Evolutionary conservation across 2,113 vertebrate species (phyloP).

Genomic region (Ctenodactylus gundi): DNA sequence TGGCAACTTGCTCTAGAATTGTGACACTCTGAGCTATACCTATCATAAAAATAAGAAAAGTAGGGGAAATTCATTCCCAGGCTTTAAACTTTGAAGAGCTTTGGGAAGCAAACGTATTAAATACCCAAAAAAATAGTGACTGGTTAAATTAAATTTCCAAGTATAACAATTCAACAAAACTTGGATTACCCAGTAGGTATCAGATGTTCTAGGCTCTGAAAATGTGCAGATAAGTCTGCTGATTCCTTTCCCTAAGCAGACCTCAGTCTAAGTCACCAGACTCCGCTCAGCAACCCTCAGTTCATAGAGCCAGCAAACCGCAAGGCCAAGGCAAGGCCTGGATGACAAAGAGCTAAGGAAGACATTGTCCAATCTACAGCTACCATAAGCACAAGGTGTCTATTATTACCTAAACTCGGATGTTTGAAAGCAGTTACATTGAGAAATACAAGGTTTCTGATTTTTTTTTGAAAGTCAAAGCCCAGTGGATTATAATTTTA

Average conservation of each 20-base stretch:
- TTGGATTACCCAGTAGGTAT: background rate
- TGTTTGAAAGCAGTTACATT: background rate
- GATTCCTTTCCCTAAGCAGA: background rate
- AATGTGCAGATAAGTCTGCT: background rate
- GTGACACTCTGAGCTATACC: background rate
- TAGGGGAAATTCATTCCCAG: background rate
- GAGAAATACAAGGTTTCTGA: background rate
- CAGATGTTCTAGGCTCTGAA: background rate
- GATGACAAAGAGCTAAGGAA: constrained; percentile 5
- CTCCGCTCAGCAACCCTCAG: background rate
- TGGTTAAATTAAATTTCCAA: constrained; percentile 11
- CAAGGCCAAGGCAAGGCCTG: background rate
- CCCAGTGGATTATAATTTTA: background rate
- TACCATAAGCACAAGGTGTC: background rate
- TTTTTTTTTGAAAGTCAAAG: background rate
- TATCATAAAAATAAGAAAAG: background rate
- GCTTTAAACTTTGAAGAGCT: constrained; percentile 41
- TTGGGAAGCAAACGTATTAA: background rate
- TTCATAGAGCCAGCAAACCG: background rate
- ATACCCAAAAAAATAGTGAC: background rate
- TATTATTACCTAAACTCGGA: background rate
- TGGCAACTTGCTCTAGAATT: background rate
- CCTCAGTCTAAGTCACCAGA: background rate
- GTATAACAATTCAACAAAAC: constrained; percentile 13
- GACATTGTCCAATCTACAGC: background rate